Conservation (phyloP, 2,113 vertebrate species). For the Cheirogaleus medius region DNA sequence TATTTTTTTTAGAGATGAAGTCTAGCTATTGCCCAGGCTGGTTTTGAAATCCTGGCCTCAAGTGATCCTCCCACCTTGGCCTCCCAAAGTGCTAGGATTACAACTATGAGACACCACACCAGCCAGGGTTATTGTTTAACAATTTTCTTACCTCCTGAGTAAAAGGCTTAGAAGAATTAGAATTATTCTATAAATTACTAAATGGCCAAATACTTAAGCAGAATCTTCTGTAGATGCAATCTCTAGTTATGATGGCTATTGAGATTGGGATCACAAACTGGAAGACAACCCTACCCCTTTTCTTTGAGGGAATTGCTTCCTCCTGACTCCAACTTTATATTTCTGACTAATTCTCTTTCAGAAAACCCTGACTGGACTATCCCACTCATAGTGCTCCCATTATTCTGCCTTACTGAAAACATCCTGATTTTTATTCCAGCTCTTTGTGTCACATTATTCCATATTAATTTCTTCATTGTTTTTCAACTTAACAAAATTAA, state of each 20-base stretch:
- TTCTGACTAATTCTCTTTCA: neutral
- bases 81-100: no score
- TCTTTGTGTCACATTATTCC: neutral
- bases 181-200: neutral
- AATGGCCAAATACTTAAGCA: neutral
- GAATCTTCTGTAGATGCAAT: neutral
- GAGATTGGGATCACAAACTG: neutral
- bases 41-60: no score
- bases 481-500: neutral
- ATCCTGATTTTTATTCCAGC: accelerated
- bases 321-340: neutral
- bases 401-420: neutral
- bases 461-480: neutral
- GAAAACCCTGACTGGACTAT: neutral
- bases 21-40: no score
- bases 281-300: neutral
- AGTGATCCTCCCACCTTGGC: no score
- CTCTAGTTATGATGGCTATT: neutral
- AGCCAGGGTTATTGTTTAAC: neutral
- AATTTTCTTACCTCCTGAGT: neutral
- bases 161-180: neutral
- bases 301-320: neutral
- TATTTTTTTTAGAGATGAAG: no score
- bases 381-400: neutral
- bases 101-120: no score